Evolutionary conservation across 2,797 vertebrate genomes (phyloP), one percentile per base, ranked within the genome.

Genomic region (Cyprinodon diabolis): DNA sequence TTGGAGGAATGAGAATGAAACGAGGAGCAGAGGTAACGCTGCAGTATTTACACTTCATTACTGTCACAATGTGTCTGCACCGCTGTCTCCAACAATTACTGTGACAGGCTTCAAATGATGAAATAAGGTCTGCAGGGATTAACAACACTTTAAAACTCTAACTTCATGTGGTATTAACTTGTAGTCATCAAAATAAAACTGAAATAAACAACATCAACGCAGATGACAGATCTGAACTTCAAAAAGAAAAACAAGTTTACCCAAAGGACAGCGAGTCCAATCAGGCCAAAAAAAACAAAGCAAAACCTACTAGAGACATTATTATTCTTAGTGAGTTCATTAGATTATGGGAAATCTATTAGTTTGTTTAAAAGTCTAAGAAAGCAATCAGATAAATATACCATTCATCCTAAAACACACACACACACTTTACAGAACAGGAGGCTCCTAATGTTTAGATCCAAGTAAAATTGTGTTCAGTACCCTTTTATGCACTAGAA

Each of bases 41-140:
- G 60, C 71, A 45, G 71, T 51, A 62, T 43, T 65, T 72, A 65
- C 60, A 21, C 71, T 66, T 72, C 37, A 45, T 72, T 72, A 72
- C n/a, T 65, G 60, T 72, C 49, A 72, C 45, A 54, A 52, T 23
- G 35, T 66, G 60, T 72, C 51, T 30, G 43, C 51, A 1, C 71
- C 55, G 62, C 62, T 55, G 71, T 47, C 49, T 66, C 35, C 25
- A 66, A 66, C 71, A 65, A 55, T 72, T 66, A 66, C 40, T 23
- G 14, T 47, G 62, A 55, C 51, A 35, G 66, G 71, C 71, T 19
- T 72, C 37, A 55, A 71, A 71, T 13, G 71, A 72, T 66, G 40
- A 72, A 55, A 54, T 21, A 65, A 55, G 25, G 62, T 66, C 71
- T 72, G 51, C n/a, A 30, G 49, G 52, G 71, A 72, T 66, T 66